Evolutionary conservation across 2,888 invertebrate species (phyloP), one percentile per base, ranked within the genome.

Genomic region (Caenorhabditis sp.): DNA sequence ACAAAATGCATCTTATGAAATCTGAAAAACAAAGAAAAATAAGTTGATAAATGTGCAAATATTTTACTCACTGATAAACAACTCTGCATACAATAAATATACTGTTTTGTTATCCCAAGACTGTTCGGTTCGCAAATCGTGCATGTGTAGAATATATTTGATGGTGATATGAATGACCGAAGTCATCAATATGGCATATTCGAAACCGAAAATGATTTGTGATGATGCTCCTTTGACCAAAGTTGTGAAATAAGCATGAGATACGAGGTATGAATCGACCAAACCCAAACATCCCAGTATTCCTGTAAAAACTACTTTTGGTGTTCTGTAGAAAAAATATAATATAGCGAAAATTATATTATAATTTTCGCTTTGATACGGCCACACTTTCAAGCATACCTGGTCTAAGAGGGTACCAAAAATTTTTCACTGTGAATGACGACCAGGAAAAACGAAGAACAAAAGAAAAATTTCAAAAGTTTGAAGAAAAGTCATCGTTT

Each of bases 81-180:
- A 91, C 89, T 99, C 99, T 0, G 96, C 94, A 88, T 99, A 97
- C 1, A 99, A 90, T 50, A 99, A 90, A 86, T 95, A 97, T 0
- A 97, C 96, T 12, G 97, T 97, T 89, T 99, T 99, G 89, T 95
- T 95, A 89, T 99, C 99, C 99, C 99, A 99, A 0, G 97, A 97
- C 63, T 86, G 83, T 10, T 80, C 77, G 54, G 93, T 94, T 87
- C 97, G 95, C 6, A 95, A 91, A 88, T 96, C 95, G 88, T 96
- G 92, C 2, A 93, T 92, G 88, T 96, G 92, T 37, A 94, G 90
- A 26, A 93, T 90, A 88, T 95, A 95, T 88, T 99, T 99, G 78
- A 97, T 93, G 59, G 93, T 91, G 70, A 95, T 95, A 89, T 96
- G 97, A 23, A 83, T 58, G 23, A 86, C 81, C 66, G 82, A 69